Evolutionary conservation across 1,140 invertebrate genomes (phyloP).

Genomic region (Leptinotarsa texana): DNA sequence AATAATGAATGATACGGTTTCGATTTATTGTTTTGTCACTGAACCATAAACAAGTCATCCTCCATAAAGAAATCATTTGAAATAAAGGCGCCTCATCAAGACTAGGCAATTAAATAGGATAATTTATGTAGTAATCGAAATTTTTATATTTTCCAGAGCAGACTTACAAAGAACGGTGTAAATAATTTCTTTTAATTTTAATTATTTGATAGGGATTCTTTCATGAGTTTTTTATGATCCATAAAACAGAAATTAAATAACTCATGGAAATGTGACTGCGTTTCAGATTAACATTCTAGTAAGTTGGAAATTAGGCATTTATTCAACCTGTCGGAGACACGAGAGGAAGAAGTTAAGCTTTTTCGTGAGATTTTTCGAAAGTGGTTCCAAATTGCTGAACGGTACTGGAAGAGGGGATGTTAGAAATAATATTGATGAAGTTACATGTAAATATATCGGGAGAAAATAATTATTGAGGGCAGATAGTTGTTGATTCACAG

Average conservation of each 20-base stretch:
- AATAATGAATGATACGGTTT: background rate
- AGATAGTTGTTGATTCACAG: too few species aligned
- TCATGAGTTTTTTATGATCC: background rate
- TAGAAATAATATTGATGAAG: too few species aligned
- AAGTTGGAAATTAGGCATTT: too few species aligned
- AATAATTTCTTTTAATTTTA: background rate
- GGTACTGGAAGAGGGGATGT: too few species aligned
- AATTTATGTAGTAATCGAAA: conserved; percentile 4
- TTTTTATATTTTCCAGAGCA: background rate
- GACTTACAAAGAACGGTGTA: background rate
- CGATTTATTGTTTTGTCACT: conserved; percentile 2
- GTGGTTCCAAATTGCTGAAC: too few species aligned
- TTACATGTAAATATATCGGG: too few species aligned
- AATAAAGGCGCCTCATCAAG: conserved; percentile 1
- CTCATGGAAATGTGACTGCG: background rate
- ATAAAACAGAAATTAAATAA: background rate
- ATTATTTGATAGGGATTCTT: background rate
- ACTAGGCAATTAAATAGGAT: conserved; percentile 3
- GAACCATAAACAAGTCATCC: conserved; percentile 1
- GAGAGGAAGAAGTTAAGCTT: too few species aligned
- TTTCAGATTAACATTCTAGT: too few species aligned
- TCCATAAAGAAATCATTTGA: background rate
- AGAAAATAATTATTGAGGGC: too few species aligned
- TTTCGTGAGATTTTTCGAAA: too few species aligned
- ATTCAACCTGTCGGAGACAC: too few species aligned